Evolutionary conservation across 2,113 vertebrate genomes (phyloP).

Genomic region (Dendropsophus ebraccatus): DNA sequence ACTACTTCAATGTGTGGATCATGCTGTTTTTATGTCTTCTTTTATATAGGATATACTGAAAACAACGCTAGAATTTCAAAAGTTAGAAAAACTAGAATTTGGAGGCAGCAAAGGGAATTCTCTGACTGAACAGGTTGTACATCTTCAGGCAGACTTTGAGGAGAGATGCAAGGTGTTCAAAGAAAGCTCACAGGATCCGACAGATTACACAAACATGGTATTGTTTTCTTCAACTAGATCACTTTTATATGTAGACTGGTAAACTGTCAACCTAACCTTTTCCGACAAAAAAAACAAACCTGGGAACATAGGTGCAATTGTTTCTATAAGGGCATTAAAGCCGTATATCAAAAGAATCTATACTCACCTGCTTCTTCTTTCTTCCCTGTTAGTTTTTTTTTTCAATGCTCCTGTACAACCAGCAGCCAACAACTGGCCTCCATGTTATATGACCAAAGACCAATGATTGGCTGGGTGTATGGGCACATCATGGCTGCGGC

Average conservation of each 20-base stretch:
- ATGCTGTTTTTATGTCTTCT: neutral
- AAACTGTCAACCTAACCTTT: neutral
- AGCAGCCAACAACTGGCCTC: no score
- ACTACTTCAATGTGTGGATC: neutral
- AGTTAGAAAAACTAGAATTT: conserved; percentile 81
- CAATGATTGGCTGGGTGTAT: no score
- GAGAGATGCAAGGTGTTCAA: conserved; percentile 72
- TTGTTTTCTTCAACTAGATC: neutral
- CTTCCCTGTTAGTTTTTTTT: no score
- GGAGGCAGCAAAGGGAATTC: conserved; percentile 71
- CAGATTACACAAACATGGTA: conserved; percentile 72
- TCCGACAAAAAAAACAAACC: neutral
- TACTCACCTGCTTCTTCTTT: no score
- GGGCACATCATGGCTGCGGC: no score
- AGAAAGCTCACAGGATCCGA: conserved; percentile 68
- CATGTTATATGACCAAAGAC: no score
- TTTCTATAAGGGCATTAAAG: no score
- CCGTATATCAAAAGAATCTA: no score
- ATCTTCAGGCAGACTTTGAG: conserved; percentile 72
- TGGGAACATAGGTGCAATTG: neutral
- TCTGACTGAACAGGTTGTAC: conserved; percentile 72
- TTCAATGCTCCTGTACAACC: no score
- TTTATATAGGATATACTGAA: conserved; percentile 73
- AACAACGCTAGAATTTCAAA: conserved; percentile 77
- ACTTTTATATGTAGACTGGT: neutral